Conservation (phyloP, 2,113 vertebrate genomes). For the Shinisaurus crocodilurus region DNA sequence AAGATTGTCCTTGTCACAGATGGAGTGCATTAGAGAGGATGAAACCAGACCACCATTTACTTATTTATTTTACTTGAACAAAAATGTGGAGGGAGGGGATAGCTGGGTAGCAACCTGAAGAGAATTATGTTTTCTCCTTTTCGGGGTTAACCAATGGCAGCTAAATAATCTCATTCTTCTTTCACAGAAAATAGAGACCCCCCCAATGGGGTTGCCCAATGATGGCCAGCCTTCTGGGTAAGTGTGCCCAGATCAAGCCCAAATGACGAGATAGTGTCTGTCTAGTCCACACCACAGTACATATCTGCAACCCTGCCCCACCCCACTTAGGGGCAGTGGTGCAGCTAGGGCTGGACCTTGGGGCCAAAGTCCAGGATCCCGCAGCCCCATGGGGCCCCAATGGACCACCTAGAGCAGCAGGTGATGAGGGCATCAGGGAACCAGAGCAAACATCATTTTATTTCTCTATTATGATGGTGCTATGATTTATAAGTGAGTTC, state of each 20-base stretch:
- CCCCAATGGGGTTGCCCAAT: no score
- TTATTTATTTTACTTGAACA: constrained; percentile 17
- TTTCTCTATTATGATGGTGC: no score
- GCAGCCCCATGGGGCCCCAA: no score
- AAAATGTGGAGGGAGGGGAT: not conserved
- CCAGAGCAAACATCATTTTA: no score
- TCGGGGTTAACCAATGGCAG: not conserved
- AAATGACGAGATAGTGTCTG: not conserved
- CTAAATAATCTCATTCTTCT: not conserved
- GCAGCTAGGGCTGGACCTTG: no score
- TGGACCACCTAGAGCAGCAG: no score
- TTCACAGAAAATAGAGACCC: not conserved
- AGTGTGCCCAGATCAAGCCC: not conserved
- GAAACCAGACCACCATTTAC: constrained; percentile 1
- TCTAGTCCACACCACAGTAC: not conserved
- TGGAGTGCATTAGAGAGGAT: not conserved
- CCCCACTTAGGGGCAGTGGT: no score
- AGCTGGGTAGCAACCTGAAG: not conserved
- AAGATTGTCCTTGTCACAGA: not conserved
- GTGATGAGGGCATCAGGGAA: no score
- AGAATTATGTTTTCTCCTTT: not conserved
- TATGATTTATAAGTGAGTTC: no score
- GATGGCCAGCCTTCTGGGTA: no score
- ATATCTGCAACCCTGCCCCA: not conserved
- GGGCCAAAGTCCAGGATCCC: no score